phyloP scores from a whole-genome alignment of 2,888 invertebrate species.

The Yponomeuta cagnagella region DNA sequence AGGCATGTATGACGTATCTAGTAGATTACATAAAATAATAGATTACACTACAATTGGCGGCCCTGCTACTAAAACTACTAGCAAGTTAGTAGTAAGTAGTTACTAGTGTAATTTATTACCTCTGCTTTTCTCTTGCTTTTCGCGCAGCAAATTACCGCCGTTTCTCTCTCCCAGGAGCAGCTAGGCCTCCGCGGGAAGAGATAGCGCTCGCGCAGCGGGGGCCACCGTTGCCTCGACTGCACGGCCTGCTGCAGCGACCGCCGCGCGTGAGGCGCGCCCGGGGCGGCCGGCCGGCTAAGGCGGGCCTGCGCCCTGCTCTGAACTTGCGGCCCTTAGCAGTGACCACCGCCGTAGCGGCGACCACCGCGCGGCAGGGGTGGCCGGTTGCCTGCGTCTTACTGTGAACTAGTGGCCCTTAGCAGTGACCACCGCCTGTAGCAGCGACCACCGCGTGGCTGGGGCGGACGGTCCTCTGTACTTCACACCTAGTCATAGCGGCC shows the following conservation, averaged over 20 bases:
- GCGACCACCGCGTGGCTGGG: not conserved
- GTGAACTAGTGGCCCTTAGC: not conserved
- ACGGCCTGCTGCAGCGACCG: conserved; percentile 68
- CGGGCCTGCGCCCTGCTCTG: too few species aligned
- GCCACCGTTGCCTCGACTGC: conserved; percentile 75
- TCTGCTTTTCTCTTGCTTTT: not conserved
- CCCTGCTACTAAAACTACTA: too few species aligned
- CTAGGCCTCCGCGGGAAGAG: conserved; percentile 65
- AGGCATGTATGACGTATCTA: too few species aligned
- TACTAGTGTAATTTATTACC: too few species aligned
- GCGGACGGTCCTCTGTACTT: too few species aligned
- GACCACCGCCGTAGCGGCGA: not conserved
- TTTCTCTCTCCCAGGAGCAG: conserved; percentile 57
- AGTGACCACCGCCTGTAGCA: not conserved
- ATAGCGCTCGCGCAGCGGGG: conserved; percentile 67
- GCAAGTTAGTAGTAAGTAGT: too few species aligned
- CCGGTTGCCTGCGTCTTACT: not conserved
- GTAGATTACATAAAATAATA: too few species aligned
- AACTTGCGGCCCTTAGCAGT: not conserved
- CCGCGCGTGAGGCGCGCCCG: conserved; percentile 28
- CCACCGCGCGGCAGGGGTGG: not conserved
- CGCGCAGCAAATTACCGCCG: not conserved
- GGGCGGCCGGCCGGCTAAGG: not conserved
- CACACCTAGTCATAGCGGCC: too few species aligned
- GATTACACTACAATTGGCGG: too few species aligned